Evolutionary conservation across 1,140 invertebrate genomes (phyloP).

Genomic region (Drosophila teissieri): DNA sequence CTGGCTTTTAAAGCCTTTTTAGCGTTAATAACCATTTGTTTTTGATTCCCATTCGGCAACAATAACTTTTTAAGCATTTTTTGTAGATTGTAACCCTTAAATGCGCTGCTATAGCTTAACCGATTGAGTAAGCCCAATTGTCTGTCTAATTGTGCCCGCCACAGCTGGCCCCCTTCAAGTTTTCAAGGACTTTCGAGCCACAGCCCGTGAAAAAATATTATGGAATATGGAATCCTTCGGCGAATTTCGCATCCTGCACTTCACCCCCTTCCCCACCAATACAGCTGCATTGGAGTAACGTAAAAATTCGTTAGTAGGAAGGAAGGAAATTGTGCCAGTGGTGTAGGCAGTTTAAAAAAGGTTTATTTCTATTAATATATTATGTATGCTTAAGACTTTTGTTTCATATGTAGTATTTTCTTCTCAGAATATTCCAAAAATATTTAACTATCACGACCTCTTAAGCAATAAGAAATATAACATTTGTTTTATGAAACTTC

Average conservation of each 20-base stretch:
- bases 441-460: background rate
- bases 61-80: constrained; percentile 5
- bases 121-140: constrained; percentile 38
- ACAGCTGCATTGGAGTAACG: constrained; percentile 26
- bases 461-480: background rate
- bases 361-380: too few species aligned
- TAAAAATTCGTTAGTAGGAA: constrained; percentile 44
- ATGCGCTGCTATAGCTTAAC: constrained; percentile 18
- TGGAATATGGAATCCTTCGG: constrained; percentile 26
- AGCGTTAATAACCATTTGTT: background rate
- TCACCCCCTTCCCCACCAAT: constrained; percentile 16
- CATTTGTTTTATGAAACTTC: too few species aligned
- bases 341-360: background rate
- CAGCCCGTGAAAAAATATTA: constrained; percentile 37
- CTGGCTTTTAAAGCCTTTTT: constrained; percentile 1
- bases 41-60: constrained; percentile 21
- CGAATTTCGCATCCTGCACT: constrained; percentile 32
- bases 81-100: constrained; percentile 31
- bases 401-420: background rate
- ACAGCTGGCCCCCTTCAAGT: constrained; percentile 51
- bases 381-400: too few species aligned
- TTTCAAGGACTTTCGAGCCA: constrained; percentile 41
- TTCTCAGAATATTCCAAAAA: too few species aligned
- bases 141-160: constrained; percentile 50
- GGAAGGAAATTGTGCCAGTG: constrained; percentile 16